These are phyloP conservation scores for Carassius carassius DNA, from an alignment of 2,113 vertebrate genomes.

Conservation along the genomic window DNA sequence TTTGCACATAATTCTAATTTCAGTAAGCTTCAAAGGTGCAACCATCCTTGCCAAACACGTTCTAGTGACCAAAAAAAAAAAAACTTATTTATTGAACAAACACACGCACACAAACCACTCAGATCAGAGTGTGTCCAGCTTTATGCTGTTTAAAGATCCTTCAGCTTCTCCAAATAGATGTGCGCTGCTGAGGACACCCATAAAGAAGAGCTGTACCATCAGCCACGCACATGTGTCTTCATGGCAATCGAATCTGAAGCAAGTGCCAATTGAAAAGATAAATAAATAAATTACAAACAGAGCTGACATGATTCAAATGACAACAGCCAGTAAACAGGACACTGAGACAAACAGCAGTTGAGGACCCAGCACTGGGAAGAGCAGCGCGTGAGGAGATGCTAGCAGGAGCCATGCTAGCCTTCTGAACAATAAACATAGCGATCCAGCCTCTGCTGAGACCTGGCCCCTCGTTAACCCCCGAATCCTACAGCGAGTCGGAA, in stretches of 20 bases:
- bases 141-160: slow-evolving; percentile 54
- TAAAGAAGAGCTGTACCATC: slow-evolving; percentile 55
- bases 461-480: slow-evolving; percentile 41
- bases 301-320: slow-evolving; percentile 50
- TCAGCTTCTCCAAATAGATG: slow-evolving; percentile 50
- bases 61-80: slow-evolving; percentile 60
- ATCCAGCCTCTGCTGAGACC: slow-evolving; percentile 43
- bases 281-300: slow-evolving; percentile 61
- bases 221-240: slow-evolving; percentile 55
- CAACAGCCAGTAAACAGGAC: slow-evolving; percentile 57
- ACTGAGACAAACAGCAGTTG: slow-evolving; percentile 60
- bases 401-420: slow-evolving; percentile 49
- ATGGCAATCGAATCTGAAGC: slow-evolving; percentile 57
- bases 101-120: slow-evolving; percentile 39
- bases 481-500: slow-evolving; percentile 5
- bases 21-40: slow-evolving; percentile 74
- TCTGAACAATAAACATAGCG: slow-evolving; percentile 44
- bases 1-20: slow-evolving; percentile 69
- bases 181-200: slow-evolving; percentile 65
- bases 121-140: slow-evolving; percentile 47
- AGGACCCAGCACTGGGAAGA: slow-evolving; percentile 52
- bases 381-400: slow-evolving; percentile 51
- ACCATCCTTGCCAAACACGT: slow-evolving; percentile 66
- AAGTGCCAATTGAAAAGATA: slow-evolving; percentile 66
- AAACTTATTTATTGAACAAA: slow-evolving; percentile 53